Evolutionary conservation across 2,113 vertebrate species (phyloP), one percentile per base, ranked within the genome.

Genomic region (Phrynosoma platyrhinos): DNA sequence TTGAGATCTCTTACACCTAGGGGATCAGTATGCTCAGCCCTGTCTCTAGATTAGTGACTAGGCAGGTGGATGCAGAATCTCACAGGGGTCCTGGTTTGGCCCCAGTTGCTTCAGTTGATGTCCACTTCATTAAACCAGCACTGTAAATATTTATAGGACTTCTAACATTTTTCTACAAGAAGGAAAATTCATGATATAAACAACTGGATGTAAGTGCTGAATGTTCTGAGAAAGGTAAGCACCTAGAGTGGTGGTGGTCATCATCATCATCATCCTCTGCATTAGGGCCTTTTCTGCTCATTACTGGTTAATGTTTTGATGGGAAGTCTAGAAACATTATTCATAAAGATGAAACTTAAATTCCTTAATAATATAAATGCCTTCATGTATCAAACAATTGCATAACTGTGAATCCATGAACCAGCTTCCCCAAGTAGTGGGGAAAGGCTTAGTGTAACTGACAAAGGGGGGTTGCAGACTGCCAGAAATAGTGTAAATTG

Each of bases 131-230:
- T 9, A n/a, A 14, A 83, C 4, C 42, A 82, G 47, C 7, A 25
- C 5, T 40, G 32, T 66, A 40, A 83, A 52, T n/a, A 71, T 10
- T 25, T 84, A 21, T 0, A 85, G 25, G 79, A 3, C 16, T 86
- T 84, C 42, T 87, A 16, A 75, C n/a, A n/a, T n/a, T n/a, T n/a
- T n/a, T n/a, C n/a, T n/a, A n/a, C 58, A 62, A 20, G 10, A 62
- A 62, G 58, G 53, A 91, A 92, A 66, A 8, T 1, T 23, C 76
- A 91, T 79, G 52, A 93, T 88, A 10, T 16, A 32, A 47, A 16
- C n/a, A 89, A 88, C 3, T 82, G 9, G 42, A 10, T 8, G 36
- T 79, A 76, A 18, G 76, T 72, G 84, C 5, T 20, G 82, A 30
- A 7, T 87, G 80, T 55, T 72, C 64, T 87, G 69, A 81, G 58